Percentiles rank a stretch among this genome's conserved stretches.
Evolutionary conservation across 2,888 invertebrate species (phyloP).

Genomic region (Apeira syringaria): DNA sequence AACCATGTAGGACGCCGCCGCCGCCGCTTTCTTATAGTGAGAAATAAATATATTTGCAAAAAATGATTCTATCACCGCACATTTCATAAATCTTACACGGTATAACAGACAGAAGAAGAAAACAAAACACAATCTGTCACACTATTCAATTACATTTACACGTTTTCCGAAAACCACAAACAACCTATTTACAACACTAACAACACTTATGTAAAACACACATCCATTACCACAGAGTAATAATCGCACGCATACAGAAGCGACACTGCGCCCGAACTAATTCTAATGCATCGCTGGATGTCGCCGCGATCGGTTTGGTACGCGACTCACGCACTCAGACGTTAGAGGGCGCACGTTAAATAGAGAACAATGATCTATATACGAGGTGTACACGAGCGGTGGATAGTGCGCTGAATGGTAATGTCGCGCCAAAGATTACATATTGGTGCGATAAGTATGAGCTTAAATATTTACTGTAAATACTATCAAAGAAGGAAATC

Average conservation of each 20-base stretch:
- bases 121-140: too few species aligned
- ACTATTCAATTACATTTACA: too few species aligned
- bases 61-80: too few species aligned
- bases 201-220: constrained; percentile 19
- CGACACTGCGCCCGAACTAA: constrained; percentile 32
- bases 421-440: constrained; percentile 47
- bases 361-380: constrained; percentile 81
- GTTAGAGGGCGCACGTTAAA: constrained; percentile 71
- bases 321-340: constrained; percentile 57
- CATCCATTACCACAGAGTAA: constrained; percentile 37
- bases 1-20: too few species aligned
- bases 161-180: too few species aligned
- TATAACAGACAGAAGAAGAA: too few species aligned
- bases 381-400: constrained; percentile 78
- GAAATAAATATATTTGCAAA: too few species aligned
- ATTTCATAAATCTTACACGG: too few species aligned
- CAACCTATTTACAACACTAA: background rate
- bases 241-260: constrained; percentile 25
- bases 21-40: too few species aligned
- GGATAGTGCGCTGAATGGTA: constrained; percentile 57
- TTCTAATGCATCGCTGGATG: constrained; percentile 53
- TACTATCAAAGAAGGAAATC: too few species aligned
- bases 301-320: constrained; percentile 36
- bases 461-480: too few species aligned
- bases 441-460: background rate